Percentiles rank a stretch among this genome's conserved stretches.
phyloP scores from a whole-genome alignment of 2,888 invertebrate genomes.

The Orchesella flavescens region DNA sequence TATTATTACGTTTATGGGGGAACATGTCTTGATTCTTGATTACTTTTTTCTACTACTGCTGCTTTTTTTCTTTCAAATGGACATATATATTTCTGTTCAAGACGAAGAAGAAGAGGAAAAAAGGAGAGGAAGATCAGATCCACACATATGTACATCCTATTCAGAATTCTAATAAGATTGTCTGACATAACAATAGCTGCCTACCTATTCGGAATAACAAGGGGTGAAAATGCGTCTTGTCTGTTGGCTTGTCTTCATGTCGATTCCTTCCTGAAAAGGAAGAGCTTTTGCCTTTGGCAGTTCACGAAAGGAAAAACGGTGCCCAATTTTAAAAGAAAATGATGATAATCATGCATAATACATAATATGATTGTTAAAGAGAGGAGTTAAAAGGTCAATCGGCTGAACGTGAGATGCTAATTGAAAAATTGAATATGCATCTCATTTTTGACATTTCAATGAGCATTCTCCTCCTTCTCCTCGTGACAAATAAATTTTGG shows the following conservation, averaged over 20 bases:
- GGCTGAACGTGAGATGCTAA: slow-evolving; percentile 15
- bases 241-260: no score
- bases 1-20: slow-evolving; percentile 18
- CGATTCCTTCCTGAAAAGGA: no score
- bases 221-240: slow-evolving; percentile 6
- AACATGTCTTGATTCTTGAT: slow-evolving; percentile 26
- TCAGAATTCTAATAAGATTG: background rate
- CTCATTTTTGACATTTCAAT: slow-evolving; percentile 28
- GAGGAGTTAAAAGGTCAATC: background rate
- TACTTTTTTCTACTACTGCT: background rate
- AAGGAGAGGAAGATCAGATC: no score
- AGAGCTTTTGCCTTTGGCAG: no score
- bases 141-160: no score
- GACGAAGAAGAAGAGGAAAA: no score
- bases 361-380: background rate
- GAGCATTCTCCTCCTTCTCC: background rate
- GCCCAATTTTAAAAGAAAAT: background rate
- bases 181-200: background rate
- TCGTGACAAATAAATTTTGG: background rate
- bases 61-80: background rate
- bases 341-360: background rate
- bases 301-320: background rate
- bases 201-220: background rate
- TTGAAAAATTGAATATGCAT: background rate
- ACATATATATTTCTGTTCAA: no score